phyloP scores from a whole-genome alignment of 2,797 vertebrate species.

The Geotrypetes seraphini region DNA sequence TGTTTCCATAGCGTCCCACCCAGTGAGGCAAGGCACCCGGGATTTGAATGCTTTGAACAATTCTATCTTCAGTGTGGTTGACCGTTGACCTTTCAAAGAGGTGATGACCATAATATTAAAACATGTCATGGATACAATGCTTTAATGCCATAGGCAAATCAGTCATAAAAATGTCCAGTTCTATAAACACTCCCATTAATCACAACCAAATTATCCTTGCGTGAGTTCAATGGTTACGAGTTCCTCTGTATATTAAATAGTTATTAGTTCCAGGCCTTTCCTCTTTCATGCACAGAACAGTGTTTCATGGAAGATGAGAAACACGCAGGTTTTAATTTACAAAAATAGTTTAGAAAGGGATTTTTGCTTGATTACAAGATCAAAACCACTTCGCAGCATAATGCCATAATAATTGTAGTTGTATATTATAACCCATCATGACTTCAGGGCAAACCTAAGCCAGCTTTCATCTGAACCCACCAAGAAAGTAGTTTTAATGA shows the following conservation, averaged over 20 bases:
- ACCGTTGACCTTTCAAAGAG: slow-evolving; percentile 3
- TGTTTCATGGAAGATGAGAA: slow-evolving; percentile 6
- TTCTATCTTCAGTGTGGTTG: not conserved
- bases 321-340: slow-evolving; percentile 32
- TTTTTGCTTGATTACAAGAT: slow-evolving; percentile 42
- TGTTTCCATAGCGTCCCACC: slow-evolving; percentile 15
- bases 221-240: slow-evolving; percentile 38
- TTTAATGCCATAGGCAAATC: slow-evolving; percentile 13
- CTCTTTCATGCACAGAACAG: slow-evolving; percentile 13
- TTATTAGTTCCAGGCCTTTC: slow-evolving; percentile 44
- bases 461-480: slow-evolving; percentile 21
- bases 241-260: slow-evolving; percentile 48
- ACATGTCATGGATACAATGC: slow-evolving; percentile 5
- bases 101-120: slow-evolving; percentile 13
- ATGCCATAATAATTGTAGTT: slow-evolving; percentile 41
- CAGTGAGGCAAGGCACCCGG: slow-evolving; percentile 11
- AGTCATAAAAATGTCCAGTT: slow-evolving; percentile 43
- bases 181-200: slow-evolving; percentile 45
- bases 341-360: slow-evolving; percentile 12
- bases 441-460: slow-evolving; percentile 26
- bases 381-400: slow-evolving; percentile 37
- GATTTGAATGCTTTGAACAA: slow-evolving; percentile 17
- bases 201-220: slow-evolving; percentile 47
- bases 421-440: slow-evolving; percentile 42
- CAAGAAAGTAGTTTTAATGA: slow-evolving; percentile 25